A percentile compares a stretch with the other conserved stretches of the same genome.
These are phyloP conservation scores for Genyomyrus donnyi DNA, from an alignment of 2,113 vertebrate species.

Conservation along the genomic window DNA sequence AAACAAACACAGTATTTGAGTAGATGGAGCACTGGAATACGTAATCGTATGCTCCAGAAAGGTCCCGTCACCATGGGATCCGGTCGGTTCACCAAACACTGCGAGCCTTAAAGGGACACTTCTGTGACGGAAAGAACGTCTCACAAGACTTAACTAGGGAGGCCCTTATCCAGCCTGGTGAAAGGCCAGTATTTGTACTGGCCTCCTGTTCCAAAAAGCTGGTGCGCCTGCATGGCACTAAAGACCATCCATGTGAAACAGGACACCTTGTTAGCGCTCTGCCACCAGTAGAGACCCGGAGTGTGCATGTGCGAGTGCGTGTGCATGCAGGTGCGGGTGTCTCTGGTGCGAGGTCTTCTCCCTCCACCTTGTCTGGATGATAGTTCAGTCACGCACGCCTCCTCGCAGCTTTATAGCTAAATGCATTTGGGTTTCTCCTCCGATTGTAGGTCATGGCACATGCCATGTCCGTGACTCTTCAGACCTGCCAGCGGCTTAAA, in stretches of 20 bases:
- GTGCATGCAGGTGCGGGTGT: neutral
- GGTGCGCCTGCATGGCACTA: neutral
- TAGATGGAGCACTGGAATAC: neutral
- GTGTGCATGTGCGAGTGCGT: neutral
- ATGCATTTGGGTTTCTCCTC: neutral
- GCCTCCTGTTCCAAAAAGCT: neutral
- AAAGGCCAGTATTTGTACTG: neutral
- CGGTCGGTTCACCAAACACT: neutral
- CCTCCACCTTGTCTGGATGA: neutral
- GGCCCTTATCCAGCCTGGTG: neutral
- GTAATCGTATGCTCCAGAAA: neutral
- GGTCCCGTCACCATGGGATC: neutral
- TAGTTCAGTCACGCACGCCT: neutral
- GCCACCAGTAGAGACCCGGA: neutral
- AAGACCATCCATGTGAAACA: slow-evolving; percentile 2
- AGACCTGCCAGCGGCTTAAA: neutral
- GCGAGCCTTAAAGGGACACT: neutral
- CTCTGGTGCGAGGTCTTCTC: neutral
- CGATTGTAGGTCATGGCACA: neutral
- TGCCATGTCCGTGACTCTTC: neutral
- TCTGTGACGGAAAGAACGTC: neutral
- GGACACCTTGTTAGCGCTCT: neutral
- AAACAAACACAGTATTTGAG: neutral
- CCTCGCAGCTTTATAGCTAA: neutral
- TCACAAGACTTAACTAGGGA: neutral